These are phyloP conservation scores for Penaeus chinensis DNA, from an alignment of 1,140 invertebrate genomes.

Conservation along the genomic window DNA sequence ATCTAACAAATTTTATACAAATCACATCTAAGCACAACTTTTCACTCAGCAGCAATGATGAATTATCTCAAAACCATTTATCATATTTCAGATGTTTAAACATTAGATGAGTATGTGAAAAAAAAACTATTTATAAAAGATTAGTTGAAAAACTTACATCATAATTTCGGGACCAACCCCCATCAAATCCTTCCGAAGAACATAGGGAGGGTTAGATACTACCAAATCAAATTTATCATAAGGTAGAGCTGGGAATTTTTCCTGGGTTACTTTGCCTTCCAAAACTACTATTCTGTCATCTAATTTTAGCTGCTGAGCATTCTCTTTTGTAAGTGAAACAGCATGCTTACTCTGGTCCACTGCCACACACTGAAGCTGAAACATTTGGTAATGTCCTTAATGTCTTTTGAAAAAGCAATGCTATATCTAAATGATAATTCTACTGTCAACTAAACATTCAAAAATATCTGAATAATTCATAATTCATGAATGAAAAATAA, in stretches of 20 bases:
- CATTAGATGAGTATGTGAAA: background rate
- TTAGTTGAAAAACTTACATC: constrained; percentile 70
- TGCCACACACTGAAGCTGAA: constrained; percentile 68
- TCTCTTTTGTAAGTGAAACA: constrained; percentile 73
- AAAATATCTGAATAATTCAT: background rate
- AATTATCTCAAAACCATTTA: background rate
- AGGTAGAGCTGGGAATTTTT: constrained; percentile 64
- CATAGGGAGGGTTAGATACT: constrained; percentile 78
- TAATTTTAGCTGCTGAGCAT: constrained; percentile 71
- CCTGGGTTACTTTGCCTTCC: constrained; percentile 69
- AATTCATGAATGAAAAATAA: background rate
- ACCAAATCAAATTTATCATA: constrained; percentile 72
- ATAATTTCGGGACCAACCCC: constrained; percentile 74
- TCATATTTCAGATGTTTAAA: background rate
- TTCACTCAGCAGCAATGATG: background rate
- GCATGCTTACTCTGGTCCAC: constrained; percentile 75
- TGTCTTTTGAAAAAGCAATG: background rate
- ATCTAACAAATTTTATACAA: background rate
- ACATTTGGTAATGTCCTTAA: constrained; percentile 37
- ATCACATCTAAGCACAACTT: background rate
- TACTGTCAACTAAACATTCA: background rate
- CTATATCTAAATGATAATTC: background rate
- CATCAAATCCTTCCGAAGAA: constrained; percentile 72
- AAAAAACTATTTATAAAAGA: background rate
- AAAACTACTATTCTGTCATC: constrained; percentile 69